A percentile compares a stretch with the other conserved stretches of the same genome.
These are phyloP conservation scores for Butorides virescens DNA, from an alignment of 2,113 vertebrate genomes.

Conservation along the genomic window DNA sequence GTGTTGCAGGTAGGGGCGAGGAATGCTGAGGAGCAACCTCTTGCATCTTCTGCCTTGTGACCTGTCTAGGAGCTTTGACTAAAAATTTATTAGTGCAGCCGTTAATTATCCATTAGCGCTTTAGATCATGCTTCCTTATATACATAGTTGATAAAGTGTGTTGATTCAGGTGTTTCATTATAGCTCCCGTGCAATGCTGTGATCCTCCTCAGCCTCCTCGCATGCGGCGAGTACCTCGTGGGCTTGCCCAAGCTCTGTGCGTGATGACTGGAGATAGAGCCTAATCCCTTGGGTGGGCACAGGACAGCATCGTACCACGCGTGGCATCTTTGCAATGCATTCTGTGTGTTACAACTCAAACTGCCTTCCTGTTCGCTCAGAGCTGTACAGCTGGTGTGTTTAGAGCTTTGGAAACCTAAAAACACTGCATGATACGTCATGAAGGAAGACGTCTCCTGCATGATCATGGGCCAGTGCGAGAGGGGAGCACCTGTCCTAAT, in stretches of 20 bases:
- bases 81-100: not conserved
- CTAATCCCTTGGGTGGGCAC: too few species aligned
- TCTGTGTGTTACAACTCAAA: not conserved
- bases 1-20: not conserved
- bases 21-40: not conserved
- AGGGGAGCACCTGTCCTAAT: not conserved
- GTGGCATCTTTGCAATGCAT: not conserved
- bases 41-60: not conserved
- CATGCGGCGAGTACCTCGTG: accelerated
- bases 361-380: not conserved
- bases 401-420: not conserved
- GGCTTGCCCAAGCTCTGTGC: not conserved
- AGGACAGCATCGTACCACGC: accelerated
- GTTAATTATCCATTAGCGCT: not conserved
- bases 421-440: not conserved
- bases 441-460: not conserved
- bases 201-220: not conserved
- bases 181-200: accelerated
- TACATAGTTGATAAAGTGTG: not conserved
- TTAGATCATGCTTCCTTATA: not conserved
- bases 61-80: not conserved
- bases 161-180: not conserved
- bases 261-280: not conserved
- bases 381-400: not conserved
- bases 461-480: not conserved